These are phyloP conservation scores for Oconnorella tubifera DNA, from an alignment of 2,888 invertebrate species.

Conservation along the genomic window DNA sequence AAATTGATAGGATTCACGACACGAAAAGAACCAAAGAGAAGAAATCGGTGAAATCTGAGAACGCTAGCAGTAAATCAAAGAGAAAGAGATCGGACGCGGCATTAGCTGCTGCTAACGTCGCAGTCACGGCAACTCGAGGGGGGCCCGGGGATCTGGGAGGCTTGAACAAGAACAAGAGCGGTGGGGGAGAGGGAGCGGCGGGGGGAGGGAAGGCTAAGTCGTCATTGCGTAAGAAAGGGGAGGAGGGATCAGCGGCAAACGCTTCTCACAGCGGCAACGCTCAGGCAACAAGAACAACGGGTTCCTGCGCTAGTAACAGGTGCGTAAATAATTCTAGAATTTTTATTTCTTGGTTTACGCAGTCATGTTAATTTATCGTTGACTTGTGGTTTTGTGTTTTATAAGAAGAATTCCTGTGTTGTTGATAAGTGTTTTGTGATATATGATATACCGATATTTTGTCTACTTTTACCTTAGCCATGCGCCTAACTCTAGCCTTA, in stretches of 20 bases:
- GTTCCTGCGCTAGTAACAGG: slow-evolving; percentile 67
- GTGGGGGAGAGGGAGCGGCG: slow-evolving; percentile 13
- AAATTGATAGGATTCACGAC: not conserved
- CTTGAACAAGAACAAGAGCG: slow-evolving; percentile 4
- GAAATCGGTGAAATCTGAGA: not conserved
- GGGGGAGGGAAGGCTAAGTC: no score
- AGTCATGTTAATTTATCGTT: no score
- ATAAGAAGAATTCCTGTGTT: no score
- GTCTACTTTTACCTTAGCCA: no score
- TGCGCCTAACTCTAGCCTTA: no score
- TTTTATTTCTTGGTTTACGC: no score
- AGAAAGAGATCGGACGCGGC: slow-evolving; percentile 1
- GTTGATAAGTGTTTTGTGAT: no score
- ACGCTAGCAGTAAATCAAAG: not conserved
- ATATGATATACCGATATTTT: no score
- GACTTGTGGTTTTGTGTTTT: no score
- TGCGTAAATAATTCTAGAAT: slow-evolving; percentile 35
- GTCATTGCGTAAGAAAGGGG: no score
- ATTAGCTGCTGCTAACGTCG: not conserved
- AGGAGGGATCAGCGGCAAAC: not conserved
- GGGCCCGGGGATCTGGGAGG: not conserved
- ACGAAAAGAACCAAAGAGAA: not conserved
- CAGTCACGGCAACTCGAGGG: not conserved
- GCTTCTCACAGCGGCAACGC: not conserved
- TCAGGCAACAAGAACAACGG: slow-evolving; percentile 60